phyloP scores from a whole-genome alignment of 2,888 invertebrate genomes.

The Chaetogeoica ovagalla region DNA sequence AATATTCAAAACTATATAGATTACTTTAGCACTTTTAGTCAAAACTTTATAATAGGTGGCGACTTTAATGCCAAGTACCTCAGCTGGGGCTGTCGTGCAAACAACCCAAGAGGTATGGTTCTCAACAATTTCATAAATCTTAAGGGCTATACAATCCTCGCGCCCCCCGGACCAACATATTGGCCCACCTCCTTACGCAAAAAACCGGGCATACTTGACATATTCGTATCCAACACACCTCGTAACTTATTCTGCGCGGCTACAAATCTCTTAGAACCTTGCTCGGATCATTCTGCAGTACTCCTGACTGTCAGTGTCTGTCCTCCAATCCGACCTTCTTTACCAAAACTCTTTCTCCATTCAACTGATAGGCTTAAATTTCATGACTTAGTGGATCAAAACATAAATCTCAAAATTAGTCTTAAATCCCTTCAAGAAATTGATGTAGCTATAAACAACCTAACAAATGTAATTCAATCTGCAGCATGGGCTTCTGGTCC shows the following conservation, averaged over 20 bases:
- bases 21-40: slow-evolving; percentile 7
- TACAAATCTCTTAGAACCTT: background rate
- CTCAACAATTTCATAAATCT: slow-evolving; percentile 14
- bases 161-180: slow-evolving; percentile 56
- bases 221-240: slow-evolving; percentile 48
- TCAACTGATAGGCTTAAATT: no score
- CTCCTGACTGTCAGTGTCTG: slow-evolving; percentile 13
- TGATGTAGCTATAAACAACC: no score
- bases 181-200: slow-evolving; percentile 56
- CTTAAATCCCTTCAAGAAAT: no score
- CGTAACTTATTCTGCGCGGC: background rate
- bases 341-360: background rate
- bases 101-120: slow-evolving; percentile 34
- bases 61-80: slow-evolving; percentile 27
- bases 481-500: no score
- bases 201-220: slow-evolving; percentile 55
- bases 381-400: no score
- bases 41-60: slow-evolving; percentile 14
- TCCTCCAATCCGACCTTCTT: background rate
- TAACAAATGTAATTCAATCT: no score
- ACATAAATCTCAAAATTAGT: no score
- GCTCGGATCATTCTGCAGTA: slow-evolving; percentile 48
- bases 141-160: slow-evolving; percentile 19
- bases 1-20: slow-evolving; percentile 12
- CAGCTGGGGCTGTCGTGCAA: slow-evolving; percentile 15